phyloP scores from a whole-genome alignment of 2,113 vertebrate species.

The Daboia siamensis region DNA sequence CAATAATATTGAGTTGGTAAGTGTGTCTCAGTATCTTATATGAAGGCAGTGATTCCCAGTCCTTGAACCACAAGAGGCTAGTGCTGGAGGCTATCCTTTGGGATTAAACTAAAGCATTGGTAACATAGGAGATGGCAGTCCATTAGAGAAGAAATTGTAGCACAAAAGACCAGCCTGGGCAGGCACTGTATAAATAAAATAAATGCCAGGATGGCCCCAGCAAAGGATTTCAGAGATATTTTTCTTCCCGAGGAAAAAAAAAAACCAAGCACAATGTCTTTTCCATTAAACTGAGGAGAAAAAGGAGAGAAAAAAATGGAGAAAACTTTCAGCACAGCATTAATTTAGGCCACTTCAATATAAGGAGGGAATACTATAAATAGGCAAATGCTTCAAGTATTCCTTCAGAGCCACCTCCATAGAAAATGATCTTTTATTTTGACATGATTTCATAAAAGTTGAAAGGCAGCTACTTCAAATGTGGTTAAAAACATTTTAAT shows the following conservation, averaged over 20 bases:
- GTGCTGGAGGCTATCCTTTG: neutral
- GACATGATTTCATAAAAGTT: slow-evolving; percentile 13
- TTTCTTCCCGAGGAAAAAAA: neutral
- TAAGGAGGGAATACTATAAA: neutral
- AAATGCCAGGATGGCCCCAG: neutral
- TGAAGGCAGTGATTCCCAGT: neutral
- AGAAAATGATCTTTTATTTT: slow-evolving; percentile 17
- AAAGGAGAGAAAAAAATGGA: neutral
- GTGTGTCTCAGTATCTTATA: slow-evolving; percentile 27
- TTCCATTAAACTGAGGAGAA: neutral
- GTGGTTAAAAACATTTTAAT: slow-evolving; percentile 48
- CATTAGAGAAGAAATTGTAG: neutral
- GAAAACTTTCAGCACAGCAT: neutral
- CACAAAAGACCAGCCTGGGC: neutral
- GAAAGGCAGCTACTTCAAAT: slow-evolving; percentile 32
- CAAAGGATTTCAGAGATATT: neutral
- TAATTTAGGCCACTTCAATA: neutral
- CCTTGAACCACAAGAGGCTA: neutral
- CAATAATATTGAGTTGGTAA: slow-evolving; percentile 23
- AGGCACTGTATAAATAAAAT: neutral
- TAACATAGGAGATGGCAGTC: neutral
- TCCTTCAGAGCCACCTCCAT: neutral
- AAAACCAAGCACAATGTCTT: neutral
- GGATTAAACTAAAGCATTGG: neutral
- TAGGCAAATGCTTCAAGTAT: neutral